These are phyloP conservation scores for Smittia aterrima DNA, from an alignment of 2,888 invertebrate species.

Conservation along the genomic window DNA sequence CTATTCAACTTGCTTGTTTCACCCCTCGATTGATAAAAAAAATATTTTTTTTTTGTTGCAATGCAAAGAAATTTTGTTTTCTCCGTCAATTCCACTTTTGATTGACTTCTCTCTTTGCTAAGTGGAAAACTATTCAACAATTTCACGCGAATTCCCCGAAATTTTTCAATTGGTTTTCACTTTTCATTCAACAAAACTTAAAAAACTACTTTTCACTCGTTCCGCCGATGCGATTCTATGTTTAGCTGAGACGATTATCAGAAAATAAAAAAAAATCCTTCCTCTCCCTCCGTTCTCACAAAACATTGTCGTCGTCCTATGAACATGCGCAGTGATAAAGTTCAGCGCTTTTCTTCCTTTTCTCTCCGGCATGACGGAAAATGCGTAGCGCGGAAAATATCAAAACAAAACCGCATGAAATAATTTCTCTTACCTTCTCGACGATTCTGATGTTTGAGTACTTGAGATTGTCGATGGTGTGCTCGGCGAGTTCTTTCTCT, in stretches of 20 bases:
- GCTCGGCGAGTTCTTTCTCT: slow-evolving; percentile 66
- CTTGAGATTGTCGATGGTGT: slow-evolving; percentile 64
- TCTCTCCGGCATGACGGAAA: not conserved
- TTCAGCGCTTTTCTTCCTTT: not conserved
- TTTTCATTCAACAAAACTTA: slow-evolving; percentile 34
- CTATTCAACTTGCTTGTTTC: no score
- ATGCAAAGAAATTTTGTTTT: not conserved
- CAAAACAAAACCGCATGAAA: slow-evolving; percentile 14
- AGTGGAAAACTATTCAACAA: not conserved
- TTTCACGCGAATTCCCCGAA: not conserved
- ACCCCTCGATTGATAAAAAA: no score
- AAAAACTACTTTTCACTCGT: slow-evolving; percentile 31
- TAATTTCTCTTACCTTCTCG: slow-evolving; percentile 59
- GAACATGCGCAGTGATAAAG: slow-evolving; percentile 28
- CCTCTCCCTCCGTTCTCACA: not conserved
- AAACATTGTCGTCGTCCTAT: not conserved
- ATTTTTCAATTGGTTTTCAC: slow-evolving; percentile 8
- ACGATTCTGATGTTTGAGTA: slow-evolving; percentile 60
- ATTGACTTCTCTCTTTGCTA: not conserved
- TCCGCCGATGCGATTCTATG: slow-evolving; percentile 25
- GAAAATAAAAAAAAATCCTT: slow-evolving; percentile 12
- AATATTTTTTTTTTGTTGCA: no score
- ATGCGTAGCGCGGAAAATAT: not conserved
- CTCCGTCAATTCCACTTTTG: not conserved
- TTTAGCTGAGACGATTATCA: slow-evolving; percentile 4